phyloP scores from a whole-genome alignment of 1,140 invertebrate species.

The Neotoxoptera formosana region DNA sequence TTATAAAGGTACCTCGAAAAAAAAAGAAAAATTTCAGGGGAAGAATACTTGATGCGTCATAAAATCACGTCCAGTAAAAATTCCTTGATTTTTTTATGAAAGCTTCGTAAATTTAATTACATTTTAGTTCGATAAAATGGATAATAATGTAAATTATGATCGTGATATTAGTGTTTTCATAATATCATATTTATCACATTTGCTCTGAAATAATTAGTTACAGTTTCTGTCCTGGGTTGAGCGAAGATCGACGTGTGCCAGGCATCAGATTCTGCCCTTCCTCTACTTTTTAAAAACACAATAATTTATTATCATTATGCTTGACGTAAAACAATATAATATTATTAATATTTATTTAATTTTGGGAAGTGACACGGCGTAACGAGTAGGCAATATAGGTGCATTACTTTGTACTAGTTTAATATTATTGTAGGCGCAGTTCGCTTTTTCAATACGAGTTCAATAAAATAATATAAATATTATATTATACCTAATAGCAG shows the following conservation, averaged over 20 bases:
- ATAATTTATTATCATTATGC: too few species aligned
- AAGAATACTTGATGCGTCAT: neutral
- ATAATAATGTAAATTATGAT: neutral
- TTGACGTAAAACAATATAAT: too few species aligned
- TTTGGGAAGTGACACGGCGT: neutral
- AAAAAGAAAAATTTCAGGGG: neutral
- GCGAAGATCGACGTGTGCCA: neutral
- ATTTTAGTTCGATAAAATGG: neutral
- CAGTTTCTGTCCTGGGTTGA: neutral
- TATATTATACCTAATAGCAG: too few species aligned
- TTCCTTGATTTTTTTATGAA: neutral
- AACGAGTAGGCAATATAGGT: neutral
- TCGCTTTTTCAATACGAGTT: too few species aligned
- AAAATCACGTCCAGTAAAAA: neutral
- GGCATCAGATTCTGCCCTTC: too few species aligned
- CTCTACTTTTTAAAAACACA: too few species aligned
- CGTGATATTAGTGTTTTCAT: neutral
- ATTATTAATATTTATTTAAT: neutral
- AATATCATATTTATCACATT: neutral
- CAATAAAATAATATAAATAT: too few species aligned
- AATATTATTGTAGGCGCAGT: too few species aligned
- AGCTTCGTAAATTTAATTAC: neutral
- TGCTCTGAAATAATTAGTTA: neutral
- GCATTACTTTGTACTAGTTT: neutral
- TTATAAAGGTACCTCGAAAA: neutral